Conservation (phyloP, 2,797 vertebrate genomes). For the Tauraco hartlaubi region DNA sequence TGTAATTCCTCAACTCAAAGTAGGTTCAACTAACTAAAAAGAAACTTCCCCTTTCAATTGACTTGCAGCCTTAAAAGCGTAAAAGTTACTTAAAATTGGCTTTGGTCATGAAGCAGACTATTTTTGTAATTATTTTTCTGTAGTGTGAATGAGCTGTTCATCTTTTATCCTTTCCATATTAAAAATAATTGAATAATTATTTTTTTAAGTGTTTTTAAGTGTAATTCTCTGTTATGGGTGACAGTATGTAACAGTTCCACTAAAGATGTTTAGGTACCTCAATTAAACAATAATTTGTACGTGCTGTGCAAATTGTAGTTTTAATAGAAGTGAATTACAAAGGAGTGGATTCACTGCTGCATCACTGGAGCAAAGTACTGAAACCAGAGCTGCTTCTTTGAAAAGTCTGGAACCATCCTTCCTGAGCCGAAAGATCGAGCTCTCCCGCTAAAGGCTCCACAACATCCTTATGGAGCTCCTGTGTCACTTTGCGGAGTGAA, state of each 20-base stretch:
- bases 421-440: fast-evolving
- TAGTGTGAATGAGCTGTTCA: not conserved
- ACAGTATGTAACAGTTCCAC: not conserved
- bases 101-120: not conserved
- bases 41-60: not conserved
- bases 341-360: not conserved
- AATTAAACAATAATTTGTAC: not conserved
- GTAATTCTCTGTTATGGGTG: not conserved
- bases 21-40: not conserved
- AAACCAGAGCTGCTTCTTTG: not conserved
- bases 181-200: not conserved
- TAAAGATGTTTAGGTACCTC: not conserved
- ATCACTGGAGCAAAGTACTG: not conserved
- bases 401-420: not conserved
- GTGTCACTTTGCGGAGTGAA: not conserved
- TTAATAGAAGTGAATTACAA: not conserved
- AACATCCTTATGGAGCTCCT: not conserved
- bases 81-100: not conserved
- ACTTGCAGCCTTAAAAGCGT: not conserved
- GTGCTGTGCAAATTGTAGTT: not conserved
- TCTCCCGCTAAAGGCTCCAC: not conserved
- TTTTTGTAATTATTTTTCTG: not conserved
- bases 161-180: not conserved
- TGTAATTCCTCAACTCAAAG: not conserved
- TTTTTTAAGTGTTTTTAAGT: not conserved